Base-by-base conservation (phyloP, 1,140 invertebrate genomes). In the Cydia pomonella region DNA sequence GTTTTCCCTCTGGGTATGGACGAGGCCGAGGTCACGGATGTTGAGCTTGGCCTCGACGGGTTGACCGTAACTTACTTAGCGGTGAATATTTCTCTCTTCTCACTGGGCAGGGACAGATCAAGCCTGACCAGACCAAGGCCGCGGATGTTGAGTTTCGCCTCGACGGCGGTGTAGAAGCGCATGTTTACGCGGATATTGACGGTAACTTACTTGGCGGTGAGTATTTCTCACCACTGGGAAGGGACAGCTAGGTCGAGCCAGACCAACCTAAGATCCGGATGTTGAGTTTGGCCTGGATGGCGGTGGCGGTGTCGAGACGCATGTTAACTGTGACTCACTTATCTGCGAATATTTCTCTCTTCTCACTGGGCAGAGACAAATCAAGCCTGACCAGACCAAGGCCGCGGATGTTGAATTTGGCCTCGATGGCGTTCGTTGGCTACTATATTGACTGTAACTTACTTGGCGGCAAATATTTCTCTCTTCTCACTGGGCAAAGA, bases 401-500 rank as follows among this genome's bases (percentile, higher is more conserved):
- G 41, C 41, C 41, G 9, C 41, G 29, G 29, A 29, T 29, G 29
- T 44, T 44, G 9, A 44, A 10, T 5, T 44, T 64, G 74, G 53
- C n/a, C 53, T 59, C 53, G 53, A 59, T 23, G 53, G 7, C 21
- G 53, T 1, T 59, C 21, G 53, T 1, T 59, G 16, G 53, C 4
- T 73, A 13, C 62, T 13, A 53, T 23, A n/a, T 27, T 16, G 23
- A 44, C 13, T 44, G 10, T 44, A 44, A 93, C 92, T 93, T 82
- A 96, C 95, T 94, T 94, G 71, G 94, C 94, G 73, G 95, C 94
- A 77, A 98, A 94, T 59, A 99, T 96, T 87, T 99, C 97, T 78
- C 97, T 96, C 84, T 96, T 97, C 27, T 97, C 95, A 80, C 96
- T 95, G 0, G 98, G 98, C 74, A 98, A 92, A 76, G 96, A 96